Conservation (phyloP, 1,140 invertebrate genomes). For the Nixonia krombeini region DNA sequence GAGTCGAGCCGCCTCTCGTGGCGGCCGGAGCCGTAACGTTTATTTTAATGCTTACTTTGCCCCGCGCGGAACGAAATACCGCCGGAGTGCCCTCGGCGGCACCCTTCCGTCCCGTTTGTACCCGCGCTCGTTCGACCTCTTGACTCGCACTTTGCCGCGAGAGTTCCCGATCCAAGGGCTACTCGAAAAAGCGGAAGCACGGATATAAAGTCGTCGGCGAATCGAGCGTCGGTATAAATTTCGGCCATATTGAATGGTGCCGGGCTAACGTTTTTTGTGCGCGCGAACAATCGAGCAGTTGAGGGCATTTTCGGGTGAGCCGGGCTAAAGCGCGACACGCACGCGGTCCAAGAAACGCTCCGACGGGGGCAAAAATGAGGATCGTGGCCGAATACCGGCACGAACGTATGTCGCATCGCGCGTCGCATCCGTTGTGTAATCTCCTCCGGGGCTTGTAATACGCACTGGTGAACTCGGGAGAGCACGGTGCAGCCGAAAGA, state of each 20-base stretch:
- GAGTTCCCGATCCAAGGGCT: slow-evolving; percentile 22
- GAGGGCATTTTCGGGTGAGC: no score
- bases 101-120: slow-evolving; percentile 20
- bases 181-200: slow-evolving; percentile 1
- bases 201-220: no score
- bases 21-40: slow-evolving; percentile 44
- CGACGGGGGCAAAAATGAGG: slow-evolving; percentile 23
- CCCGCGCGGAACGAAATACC: slow-evolving; percentile 37
- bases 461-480: slow-evolving; percentile 29
- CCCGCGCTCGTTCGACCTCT: slow-evolving; percentile 20
- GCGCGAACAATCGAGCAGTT: no score
- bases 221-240: not conserved
- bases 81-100: slow-evolving; percentile 17
- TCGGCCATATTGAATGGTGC: not conserved
- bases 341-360: not conserved
- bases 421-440: slow-evolving; percentile 28
- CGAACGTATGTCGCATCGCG: slow-evolving; percentile 9
- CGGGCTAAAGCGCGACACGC: not conserved
- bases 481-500: slow-evolving; percentile 22
- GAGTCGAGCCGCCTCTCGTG: slow-evolving; percentile 29
- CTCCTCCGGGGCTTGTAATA: slow-evolving; percentile 25
- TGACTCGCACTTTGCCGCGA: slow-evolving; percentile 26
- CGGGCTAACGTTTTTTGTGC: no score
- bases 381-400: no score
- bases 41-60: slow-evolving; percentile 49